A percentile compares a stretch with the other conserved stretches of the same genome.
Evolutionary conservation across 2,113 vertebrate genomes (phyloP).

Genomic region (rabbit (Oryctolagus cuniculus)): mOryCun1.1 NC_091442.1:2843501-2844000

Average conservation of each 20-base stretch:
- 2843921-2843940: rapidly evolving
- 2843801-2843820: not conserved
- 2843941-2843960: rapidly evolving
- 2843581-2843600: too few species aligned
- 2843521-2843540: not conserved
- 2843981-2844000: rapidly evolving
- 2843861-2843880: rapidly evolving
- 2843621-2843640: not conserved
- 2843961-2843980: not conserved
- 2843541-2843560: rapidly evolving
- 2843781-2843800: not conserved
- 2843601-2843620: rapidly evolving
- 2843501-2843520: rapidly evolving
- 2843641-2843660: too few species aligned
- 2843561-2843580: not conserved
- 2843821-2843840: not conserved
- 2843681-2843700: not conserved
- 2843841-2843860: rapidly evolving
- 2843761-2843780: not conserved
- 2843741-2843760: not conserved
- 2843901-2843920: rapidly evolving
- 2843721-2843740: not conserved
- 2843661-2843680: not conserved
- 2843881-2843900: too few species aligned
- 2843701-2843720: too few species aligned